Conservation (phyloP, 2,797 vertebrate genomes). For the Notolabrus celidotus region DNA sequence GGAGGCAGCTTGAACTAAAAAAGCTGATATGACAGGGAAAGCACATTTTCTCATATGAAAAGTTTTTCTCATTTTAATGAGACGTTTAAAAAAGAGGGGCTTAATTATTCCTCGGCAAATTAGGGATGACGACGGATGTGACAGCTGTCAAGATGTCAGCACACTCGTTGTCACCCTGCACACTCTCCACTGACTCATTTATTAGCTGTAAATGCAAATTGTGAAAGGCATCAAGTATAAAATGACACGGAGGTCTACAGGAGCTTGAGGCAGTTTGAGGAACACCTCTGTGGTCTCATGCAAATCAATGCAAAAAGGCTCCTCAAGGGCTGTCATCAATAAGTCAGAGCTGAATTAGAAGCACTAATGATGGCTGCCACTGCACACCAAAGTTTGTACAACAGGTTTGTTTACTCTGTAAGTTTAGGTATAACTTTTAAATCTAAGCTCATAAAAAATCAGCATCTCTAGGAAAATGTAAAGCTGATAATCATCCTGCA, state of each 20-base stretch:
- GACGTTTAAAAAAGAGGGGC: neutral
- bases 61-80: neutral
- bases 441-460: no score
- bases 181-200: neutral
- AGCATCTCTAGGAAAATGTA: no score
- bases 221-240: neutral
- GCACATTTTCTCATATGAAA: neutral
- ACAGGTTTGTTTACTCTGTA: no score
- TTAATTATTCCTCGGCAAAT: conserved; percentile 16
- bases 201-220: neutral
- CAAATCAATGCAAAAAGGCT: neutral
- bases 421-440: no score
- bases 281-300: neutral
- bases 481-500: no score
- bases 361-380: no score
- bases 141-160: conserved; percentile 11
- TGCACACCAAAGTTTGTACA: no score
- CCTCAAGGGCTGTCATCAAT: neutral
- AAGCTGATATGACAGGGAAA: neutral
- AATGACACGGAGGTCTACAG: neutral
- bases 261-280: neutral
- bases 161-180: neutral
- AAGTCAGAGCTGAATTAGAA: neutral
- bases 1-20: conserved; percentile 22
- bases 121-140: neutral